Evolutionary conservation across 2,888 invertebrate species (phyloP).

Genomic region (Sinotaia quadrata): DNA sequence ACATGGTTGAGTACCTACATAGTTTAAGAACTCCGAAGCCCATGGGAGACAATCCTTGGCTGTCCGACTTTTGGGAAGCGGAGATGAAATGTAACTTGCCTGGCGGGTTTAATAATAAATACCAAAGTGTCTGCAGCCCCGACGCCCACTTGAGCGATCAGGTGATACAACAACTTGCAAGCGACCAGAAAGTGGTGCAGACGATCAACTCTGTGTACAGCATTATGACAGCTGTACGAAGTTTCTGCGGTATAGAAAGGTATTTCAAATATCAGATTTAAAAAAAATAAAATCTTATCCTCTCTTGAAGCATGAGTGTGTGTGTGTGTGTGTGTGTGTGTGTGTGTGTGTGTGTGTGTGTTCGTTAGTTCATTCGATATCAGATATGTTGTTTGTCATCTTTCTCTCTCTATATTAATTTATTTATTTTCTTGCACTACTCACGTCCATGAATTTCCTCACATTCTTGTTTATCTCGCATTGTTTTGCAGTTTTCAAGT

Average conservation of each 20-base stretch:
- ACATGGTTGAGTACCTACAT: constrained; percentile 37
- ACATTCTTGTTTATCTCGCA: too few species aligned
- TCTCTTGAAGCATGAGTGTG: too few species aligned
- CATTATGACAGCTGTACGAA: constrained; percentile 8
- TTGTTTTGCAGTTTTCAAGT: too few species aligned
- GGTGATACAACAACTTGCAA: constrained; percentile 24
- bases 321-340: constrained; percentile 1
- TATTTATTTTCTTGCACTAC: too few species aligned
- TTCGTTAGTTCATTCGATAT: too few species aligned
- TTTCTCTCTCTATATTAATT: too few species aligned
- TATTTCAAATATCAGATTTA: too few species aligned
- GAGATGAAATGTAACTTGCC: constrained; percentile 49
- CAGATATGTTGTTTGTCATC: too few species aligned
- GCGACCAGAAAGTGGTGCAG: constrained; percentile 51
- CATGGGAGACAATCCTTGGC: constrained; percentile 45
- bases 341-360: constrained; percentile 6
- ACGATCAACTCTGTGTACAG: constrained; percentile 47
- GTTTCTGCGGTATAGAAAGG: too few species aligned
- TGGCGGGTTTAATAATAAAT: constrained; percentile 40
- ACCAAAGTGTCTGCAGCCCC: constrained; percentile 27
- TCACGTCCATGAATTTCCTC: too few species aligned
- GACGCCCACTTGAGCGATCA: background rate
- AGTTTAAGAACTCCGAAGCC: constrained; percentile 28
- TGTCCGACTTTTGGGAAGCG: constrained; percentile 52
- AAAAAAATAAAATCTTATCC: too few species aligned